These are phyloP conservation scores for Perca fluviatilis DNA, from an alignment of 2,113 vertebrate genomes.

Conservation along the genomic window DNA sequence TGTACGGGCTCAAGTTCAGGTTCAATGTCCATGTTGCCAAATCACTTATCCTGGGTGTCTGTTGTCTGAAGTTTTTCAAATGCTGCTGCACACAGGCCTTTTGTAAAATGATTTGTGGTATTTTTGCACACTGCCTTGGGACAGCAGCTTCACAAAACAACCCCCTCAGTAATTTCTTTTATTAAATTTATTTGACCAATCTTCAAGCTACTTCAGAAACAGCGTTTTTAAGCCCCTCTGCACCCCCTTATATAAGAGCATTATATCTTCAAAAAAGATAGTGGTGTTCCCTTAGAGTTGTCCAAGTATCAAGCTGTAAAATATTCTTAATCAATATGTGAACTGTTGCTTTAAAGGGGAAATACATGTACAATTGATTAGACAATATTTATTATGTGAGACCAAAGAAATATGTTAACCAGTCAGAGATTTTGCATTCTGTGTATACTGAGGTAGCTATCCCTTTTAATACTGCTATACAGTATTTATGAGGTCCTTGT, in stretches of 20 bases:
- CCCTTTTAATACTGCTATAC: neutral
- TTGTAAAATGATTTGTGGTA: neutral
- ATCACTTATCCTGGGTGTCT: neutral
- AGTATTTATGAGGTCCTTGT: neutral
- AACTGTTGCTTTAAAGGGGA: neutral
- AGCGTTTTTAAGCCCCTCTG: neutral
- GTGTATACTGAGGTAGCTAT: neutral
- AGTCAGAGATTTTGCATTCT: neutral
- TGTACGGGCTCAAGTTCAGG: neutral
- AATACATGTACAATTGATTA: no score
- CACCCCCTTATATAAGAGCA: neutral
- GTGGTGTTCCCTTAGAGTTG: neutral
- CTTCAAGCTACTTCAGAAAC: neutral
- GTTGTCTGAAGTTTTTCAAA: conserved; percentile 1
- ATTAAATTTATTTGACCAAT: neutral
- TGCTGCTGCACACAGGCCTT: neutral
- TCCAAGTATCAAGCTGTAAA: neutral
- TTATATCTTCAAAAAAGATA: neutral
- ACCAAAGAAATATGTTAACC: neutral
- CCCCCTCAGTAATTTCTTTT: neutral
- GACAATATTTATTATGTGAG: neutral
- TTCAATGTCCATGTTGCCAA: neutral
- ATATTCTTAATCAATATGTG: neutral
- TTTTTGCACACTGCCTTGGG: neutral
- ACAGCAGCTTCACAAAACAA: neutral